Conservation (phyloP, 2,113 vertebrate genomes). For the Rhinolophus sinicus region DNA sequence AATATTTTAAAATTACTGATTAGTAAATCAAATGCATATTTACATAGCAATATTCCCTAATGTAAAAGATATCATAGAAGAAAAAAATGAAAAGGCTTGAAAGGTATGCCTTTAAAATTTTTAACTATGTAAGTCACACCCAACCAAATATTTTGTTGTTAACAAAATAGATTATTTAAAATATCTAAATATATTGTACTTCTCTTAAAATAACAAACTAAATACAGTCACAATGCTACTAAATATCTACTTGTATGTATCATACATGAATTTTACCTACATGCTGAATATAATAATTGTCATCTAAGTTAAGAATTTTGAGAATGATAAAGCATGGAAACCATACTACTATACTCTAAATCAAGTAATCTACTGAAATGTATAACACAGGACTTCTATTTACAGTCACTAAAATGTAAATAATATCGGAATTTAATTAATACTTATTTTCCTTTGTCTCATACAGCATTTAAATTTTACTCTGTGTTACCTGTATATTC, state of each 20-base stretch:
- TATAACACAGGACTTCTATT: background rate
- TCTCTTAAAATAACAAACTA: background rate
- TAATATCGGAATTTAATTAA: background rate
- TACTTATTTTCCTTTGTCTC: background rate
- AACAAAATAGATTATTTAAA: slow-evolving; percentile 74
- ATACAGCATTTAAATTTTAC: background rate
- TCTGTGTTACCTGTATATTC: background rate
- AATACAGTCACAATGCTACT: background rate
- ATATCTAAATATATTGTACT: slow-evolving; percentile 40
- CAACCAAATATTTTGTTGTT: slow-evolving; percentile 72
- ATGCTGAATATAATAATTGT: background rate
- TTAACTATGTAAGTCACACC: slow-evolving; percentile 65
- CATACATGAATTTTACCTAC: background rate
- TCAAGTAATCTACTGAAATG: background rate
- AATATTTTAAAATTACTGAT: background rate
- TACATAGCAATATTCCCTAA: background rate
- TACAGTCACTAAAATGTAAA: background rate
- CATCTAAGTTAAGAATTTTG: background rate
- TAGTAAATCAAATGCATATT: slow-evolving; percentile 52
- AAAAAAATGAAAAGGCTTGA: slow-evolving; percentile 62
- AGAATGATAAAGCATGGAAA: background rate
- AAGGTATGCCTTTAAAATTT: slow-evolving; percentile 54
- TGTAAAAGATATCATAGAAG: slow-evolving; percentile 42
- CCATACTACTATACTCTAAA: background rate
- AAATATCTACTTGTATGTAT: background rate